Evolutionary conservation across 37 sponge, comb jelly and placozoan species (phyloP).

Genomic region (Chondrilla cf. caribensis): DNA sequence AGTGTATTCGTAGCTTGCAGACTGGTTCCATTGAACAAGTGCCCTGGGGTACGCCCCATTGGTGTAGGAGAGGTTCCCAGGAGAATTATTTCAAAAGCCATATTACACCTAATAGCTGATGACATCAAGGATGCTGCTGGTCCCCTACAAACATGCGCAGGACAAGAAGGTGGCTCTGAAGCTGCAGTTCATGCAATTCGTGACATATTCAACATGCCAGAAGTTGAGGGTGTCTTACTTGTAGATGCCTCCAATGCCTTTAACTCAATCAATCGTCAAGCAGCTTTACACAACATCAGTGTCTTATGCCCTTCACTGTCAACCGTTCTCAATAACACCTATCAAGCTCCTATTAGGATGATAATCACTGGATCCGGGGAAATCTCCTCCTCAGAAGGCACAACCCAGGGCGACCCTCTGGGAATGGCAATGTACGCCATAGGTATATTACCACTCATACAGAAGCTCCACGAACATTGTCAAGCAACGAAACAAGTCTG

Average conservation of each 20-base stretch:
- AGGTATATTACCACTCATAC: not conserved
- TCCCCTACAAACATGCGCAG: constrained; percentile 2
- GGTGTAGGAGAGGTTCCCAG: not conserved
- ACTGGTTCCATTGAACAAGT: constrained; percentile 4
- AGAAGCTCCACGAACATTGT: not conserved
- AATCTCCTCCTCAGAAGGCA: not conserved
- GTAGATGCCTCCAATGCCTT: constrained; percentile 3
- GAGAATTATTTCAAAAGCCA: constrained; percentile 3
- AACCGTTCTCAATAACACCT: constrained; percentile 26
- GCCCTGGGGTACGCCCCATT: constrained; percentile 1
- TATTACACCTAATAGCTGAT: not conserved
- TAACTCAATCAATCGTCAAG: not conserved
- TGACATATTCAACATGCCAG: not conserved
- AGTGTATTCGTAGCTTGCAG: not conserved
- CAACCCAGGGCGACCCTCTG: not conserved
- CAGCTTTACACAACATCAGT: constrained; percentile 5
- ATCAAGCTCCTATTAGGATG: constrained; percentile 3
- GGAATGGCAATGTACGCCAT: not conserved
- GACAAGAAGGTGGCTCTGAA: constrained; percentile 22
- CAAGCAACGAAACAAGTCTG: not conserved
- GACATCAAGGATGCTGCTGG: not conserved
- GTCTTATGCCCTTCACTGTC: not conserved
- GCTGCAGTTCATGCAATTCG: not conserved
- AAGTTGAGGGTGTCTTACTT: not conserved
- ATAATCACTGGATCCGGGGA: constrained; percentile 11